These are phyloP conservation scores for Mythimna albipuncta DNA, from an alignment of 2,888 invertebrate genomes.

Conservation along the genomic window DNA sequence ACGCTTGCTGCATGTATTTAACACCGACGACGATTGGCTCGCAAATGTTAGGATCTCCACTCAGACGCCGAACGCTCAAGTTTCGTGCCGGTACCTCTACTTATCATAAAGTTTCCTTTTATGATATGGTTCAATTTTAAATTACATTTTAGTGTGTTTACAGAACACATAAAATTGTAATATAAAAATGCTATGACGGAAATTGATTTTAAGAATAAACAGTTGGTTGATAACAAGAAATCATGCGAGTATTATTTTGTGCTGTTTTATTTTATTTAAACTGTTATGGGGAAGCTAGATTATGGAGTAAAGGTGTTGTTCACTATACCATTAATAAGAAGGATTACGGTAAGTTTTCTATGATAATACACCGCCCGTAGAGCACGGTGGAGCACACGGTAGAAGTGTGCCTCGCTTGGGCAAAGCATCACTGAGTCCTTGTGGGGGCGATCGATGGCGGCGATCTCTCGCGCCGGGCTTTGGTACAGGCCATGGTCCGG, in stretches of 20 bases:
- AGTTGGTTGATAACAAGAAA: background rate
- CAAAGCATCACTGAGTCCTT: no score
- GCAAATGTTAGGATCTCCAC: no score
- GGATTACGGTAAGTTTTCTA: constrained; percentile 79
- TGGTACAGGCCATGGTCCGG: no score
- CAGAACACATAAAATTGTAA: constrained; percentile 8
- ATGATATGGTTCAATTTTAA: background rate
- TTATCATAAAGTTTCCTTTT: background rate
- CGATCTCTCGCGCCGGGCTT: no score
- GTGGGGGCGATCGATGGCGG: no score
- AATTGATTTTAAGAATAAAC: constrained; percentile 28
- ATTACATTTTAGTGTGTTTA: constrained; percentile 15
- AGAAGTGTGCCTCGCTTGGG: no score
- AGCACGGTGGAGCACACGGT: no score
- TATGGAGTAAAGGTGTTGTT: constrained; percentile 81
- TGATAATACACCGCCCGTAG: no score
- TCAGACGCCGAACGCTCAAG: no score
- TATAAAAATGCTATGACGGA: background rate
- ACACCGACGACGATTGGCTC: no score
- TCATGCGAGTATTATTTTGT: constrained; percentile 31
- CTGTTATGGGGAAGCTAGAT: constrained; percentile 25
- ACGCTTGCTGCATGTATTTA: no score
- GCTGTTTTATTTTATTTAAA: constrained; percentile 42
- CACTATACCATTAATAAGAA: constrained; percentile 80
- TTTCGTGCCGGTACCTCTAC: no score